A percentile compares a stretch with the other conserved stretches of the same genome.
Conservation (phyloP, 1,140 invertebrate species). For the Lucilia sericata region DNA sequence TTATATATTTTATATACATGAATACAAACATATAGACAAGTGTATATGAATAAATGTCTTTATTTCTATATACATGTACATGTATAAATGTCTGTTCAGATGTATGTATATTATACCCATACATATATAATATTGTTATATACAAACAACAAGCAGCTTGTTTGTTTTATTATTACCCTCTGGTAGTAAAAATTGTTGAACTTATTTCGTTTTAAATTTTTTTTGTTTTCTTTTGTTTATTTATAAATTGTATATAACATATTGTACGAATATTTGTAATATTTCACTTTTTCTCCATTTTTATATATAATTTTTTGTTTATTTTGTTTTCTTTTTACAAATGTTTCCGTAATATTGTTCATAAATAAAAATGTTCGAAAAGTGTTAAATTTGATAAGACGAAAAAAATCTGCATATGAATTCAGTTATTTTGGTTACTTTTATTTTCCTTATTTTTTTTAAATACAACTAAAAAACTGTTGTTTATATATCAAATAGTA, state of each 20-base stretch:
- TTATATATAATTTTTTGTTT: background rate
- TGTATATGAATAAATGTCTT: too few species aligned
- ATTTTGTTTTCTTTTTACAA: background rate
- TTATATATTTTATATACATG: too few species aligned
- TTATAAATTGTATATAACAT: background rate
- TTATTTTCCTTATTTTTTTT: background rate
- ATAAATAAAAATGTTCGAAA: conserved; percentile 9
- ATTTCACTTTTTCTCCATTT: background rate
- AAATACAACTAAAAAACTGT: too few species aligned
- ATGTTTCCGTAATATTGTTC: conserved; percentile 11
- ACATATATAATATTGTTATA: background rate
- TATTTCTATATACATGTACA: too few species aligned
- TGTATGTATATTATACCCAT: too few species aligned
- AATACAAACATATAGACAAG: too few species aligned
- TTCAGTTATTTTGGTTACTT: background rate
- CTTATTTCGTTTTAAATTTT: background rate
- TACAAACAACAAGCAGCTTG: conserved; percentile 9
- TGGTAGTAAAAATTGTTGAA: conserved; percentile 10
- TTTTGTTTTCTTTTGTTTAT: background rate
- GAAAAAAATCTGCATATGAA: background rate
- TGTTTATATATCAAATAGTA: too few species aligned
- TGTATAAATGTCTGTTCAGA: too few species aligned
- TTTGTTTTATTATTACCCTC: conserved; percentile 25
- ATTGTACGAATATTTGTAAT: conserved; percentile 10
- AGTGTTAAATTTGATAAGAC: conserved; percentile 14